These are phyloP conservation scores for Rhinoptilus africanus DNA, from an alignment of 2,113 vertebrate species.

Conservation along the genomic window DNA sequence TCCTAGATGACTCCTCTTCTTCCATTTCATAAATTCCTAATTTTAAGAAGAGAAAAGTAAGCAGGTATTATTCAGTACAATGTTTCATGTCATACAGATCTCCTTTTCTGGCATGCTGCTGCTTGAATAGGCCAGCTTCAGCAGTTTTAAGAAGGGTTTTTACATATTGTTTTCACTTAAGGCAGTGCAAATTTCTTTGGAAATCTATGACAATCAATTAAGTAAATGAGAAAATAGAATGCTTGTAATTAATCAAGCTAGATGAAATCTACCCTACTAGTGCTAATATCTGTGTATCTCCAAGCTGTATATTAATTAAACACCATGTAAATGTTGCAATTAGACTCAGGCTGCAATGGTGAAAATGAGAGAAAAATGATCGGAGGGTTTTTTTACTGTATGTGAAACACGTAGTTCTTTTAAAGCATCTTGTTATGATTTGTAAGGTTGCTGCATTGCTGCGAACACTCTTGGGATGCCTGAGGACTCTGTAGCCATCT, in stretches of 20 bases:
- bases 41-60: constrained; percentile 57
- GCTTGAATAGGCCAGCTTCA: constrained; percentile 9
- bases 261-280: constrained; percentile 61
- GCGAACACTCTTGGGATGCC: background rate
- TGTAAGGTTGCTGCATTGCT: background rate
- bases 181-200: constrained; percentile 47
- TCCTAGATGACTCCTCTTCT: background rate
- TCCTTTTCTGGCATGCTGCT: background rate
- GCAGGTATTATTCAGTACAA: constrained; percentile 7
- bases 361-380: constrained; percentile 2
- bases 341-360: constrained; percentile 52
- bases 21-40: constrained; percentile 32
- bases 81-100: background rate
- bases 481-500: background rate
- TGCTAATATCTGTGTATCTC: constrained; percentile 69
- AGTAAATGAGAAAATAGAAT: constrained; percentile 76
- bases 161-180: constrained; percentile 48
- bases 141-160: background rate
- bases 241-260: constrained; percentile 75
- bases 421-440: background rate
- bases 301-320: constrained; percentile 77
- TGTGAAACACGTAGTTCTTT: constrained; percentile 15
- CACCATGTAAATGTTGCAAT: constrained; percentile 68
- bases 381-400: constrained; percentile 18
- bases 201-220: constrained; percentile 77